Conservation (phyloP, 2,113 vertebrate genomes). For the Erinaceus europaeus region DNA sequence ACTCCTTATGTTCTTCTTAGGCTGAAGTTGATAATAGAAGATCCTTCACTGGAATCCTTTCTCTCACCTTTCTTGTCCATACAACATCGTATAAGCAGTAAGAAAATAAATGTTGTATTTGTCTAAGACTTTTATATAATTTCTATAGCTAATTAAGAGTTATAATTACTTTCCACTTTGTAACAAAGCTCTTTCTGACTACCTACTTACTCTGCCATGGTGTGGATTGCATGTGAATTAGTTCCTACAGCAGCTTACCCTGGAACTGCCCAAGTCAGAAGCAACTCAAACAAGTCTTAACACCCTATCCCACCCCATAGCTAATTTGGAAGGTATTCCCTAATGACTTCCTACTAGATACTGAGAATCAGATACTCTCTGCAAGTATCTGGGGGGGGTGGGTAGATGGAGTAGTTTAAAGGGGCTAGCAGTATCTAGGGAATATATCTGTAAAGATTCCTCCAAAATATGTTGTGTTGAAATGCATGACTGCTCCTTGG, state of each 20-base stretch:
- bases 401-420: background rate
- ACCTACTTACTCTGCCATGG: background rate
- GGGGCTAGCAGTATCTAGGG: background rate
- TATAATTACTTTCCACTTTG: conserved; percentile 1
- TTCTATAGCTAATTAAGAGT: conserved; percentile 9
- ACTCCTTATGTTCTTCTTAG: background rate
- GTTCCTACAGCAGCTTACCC: background rate
- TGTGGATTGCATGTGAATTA: background rate
- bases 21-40: background rate
- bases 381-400: background rate
- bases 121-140: conserved; percentile 8
- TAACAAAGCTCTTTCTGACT: background rate
- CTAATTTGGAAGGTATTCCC: background rate
- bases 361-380: background rate
- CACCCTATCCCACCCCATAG: no score
- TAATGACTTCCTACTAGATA: background rate
- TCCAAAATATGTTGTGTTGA: background rate
- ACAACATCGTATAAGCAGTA: background rate
- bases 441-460: background rate
- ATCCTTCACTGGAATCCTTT: background rate
- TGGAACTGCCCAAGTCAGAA: background rate
- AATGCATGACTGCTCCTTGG: background rate
- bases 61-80: background rate
- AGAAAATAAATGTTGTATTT: background rate
- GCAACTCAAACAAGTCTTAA: background rate